phyloP scores from a whole-genome alignment of 2,113 vertebrate species.

The Silurus meridionalis region DNA sequence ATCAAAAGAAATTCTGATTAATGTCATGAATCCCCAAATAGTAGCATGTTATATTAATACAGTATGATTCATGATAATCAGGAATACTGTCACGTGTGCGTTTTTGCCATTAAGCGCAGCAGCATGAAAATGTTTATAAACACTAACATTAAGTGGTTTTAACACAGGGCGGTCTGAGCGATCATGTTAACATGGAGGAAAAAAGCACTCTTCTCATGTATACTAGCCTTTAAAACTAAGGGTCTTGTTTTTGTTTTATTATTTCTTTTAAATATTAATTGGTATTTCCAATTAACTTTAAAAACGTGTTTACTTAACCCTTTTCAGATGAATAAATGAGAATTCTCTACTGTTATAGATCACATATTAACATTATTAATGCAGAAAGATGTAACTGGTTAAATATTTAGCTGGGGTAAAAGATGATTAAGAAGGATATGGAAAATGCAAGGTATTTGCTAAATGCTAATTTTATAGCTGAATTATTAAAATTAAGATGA shows the following conservation, averaged over 20 bases:
- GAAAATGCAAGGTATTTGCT: neutral
- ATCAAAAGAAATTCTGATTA: neutral
- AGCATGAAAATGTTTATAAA: conserved; percentile 32
- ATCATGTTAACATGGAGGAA: neutral
- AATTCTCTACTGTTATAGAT: neutral
- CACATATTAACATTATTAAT: neutral
- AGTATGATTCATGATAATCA: neutral
- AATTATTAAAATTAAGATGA: neutral
- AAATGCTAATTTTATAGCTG: neutral
- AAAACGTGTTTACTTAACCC: neutral
- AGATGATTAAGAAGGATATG: neutral
- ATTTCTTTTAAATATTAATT: neutral
- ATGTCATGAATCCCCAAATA: neutral
- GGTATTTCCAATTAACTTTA: neutral
- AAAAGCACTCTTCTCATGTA: neutral
- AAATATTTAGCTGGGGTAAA: neutral
- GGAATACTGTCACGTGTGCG: neutral
- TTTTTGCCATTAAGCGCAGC: neutral
- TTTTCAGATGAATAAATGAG: neutral
- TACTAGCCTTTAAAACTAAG: neutral
- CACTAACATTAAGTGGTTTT: conserved; percentile 1
- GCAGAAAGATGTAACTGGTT: neutral
- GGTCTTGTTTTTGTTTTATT: neutral
- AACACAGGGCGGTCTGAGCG: neutral
- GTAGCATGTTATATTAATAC: neutral